These are phyloP conservation scores for Erpornis zantholeuca DNA, from an alignment of 2,113 vertebrate genomes.

Conservation along the genomic window DNA sequence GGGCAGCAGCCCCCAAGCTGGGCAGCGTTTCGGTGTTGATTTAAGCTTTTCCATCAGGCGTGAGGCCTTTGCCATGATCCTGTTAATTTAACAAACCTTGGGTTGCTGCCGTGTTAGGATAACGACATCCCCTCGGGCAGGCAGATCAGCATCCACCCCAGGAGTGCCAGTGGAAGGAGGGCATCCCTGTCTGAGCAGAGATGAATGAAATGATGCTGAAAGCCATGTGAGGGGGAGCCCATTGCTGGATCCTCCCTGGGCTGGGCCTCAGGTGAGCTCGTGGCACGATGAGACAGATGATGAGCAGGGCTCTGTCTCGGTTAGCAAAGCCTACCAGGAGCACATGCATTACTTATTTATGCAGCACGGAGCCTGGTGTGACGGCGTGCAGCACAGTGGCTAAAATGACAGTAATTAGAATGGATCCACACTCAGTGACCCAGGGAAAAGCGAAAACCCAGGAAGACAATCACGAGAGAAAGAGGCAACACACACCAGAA, in stretches of 20 bases:
- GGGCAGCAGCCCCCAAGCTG: not conserved
- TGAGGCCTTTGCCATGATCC: not conserved
- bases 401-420: constrained; percentile 49
- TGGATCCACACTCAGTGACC: constrained; percentile 2
- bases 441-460: not conserved
- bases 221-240: accelerated
- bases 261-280: not conserved
- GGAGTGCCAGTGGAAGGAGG: not conserved
- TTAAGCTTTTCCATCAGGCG: not conserved
- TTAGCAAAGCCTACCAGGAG: not conserved
- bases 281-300: not conserved
- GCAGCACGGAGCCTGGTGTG: not conserved
- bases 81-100: not conserved
- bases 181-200: not conserved
- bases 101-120: accelerated
- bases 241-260: not conserved
- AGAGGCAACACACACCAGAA: not conserved
- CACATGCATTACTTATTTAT: constrained; percentile 15
- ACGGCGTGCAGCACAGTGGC: not conserved
- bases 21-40: not conserved
- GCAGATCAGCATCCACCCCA: not conserved
- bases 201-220: not conserved
- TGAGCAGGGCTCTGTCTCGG: not conserved
- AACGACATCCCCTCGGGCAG: not conserved
- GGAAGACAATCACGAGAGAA: not conserved